Conservation (phyloP, 2,113 vertebrate species). For the Suncus etruscus region DNA sequence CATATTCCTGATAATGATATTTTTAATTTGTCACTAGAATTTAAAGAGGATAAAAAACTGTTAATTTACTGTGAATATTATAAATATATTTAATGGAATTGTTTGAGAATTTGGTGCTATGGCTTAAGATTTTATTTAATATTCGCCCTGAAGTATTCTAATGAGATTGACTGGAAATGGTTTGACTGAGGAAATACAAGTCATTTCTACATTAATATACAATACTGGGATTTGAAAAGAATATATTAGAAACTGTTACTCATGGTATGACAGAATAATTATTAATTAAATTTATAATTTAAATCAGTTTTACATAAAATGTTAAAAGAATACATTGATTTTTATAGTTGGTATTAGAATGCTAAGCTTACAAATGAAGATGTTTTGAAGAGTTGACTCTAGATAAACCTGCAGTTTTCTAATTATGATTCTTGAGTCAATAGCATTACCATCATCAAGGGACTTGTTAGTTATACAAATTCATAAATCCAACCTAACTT, state of each 20-base stretch:
- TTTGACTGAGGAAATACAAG: neutral
- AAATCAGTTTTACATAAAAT: neutral
- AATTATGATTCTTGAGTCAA: neutral
- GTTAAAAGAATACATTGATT: neutral
- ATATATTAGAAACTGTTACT: neutral
- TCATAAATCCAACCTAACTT: neutral
- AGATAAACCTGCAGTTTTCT: too few relatives aligned
- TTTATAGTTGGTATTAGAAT: neutral
- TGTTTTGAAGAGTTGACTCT: neutral
- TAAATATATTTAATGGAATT: constrained; percentile 24
- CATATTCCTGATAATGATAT: neutral
- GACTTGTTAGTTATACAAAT: constrained; percentile 54
- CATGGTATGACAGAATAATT: neutral
- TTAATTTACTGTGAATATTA: neutral
- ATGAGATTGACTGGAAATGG: neutral
- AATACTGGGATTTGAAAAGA: constrained; percentile 23
- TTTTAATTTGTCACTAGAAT: neutral
- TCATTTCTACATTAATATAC: constrained; percentile 14
- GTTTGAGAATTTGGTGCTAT: neutral
- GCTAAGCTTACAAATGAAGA: too few relatives aligned
- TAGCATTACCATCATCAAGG: neutral
- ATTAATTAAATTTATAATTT: neutral
- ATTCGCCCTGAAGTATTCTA: neutral
- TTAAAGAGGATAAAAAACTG: constrained; percentile 9
- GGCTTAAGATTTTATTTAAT: constrained; percentile 7